These are phyloP conservation scores for Axis porcinus DNA, from an alignment of 2,113 vertebrate species.

Conservation along the genomic window DNA sequence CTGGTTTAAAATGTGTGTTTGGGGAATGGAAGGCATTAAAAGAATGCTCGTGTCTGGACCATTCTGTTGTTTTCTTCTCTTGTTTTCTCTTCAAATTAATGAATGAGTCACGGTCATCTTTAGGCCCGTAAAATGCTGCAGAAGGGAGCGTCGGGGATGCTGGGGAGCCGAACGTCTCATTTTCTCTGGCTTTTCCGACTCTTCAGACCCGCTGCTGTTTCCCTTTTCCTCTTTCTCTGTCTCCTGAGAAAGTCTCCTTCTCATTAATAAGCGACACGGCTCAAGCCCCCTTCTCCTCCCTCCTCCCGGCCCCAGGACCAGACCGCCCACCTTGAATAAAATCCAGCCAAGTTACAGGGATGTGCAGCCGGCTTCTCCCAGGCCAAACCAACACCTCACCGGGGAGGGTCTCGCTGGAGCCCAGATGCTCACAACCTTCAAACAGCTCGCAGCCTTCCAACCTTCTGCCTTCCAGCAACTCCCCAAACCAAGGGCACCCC, in stretches of 20 bases:
- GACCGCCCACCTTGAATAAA: neutral
- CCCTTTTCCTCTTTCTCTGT: neutral
- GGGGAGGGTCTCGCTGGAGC: neutral
- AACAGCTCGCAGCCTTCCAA: too few species aligned
- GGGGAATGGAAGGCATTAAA: constrained; percentile 75
- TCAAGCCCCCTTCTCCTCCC: neutral
- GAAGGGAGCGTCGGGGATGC: neutral
- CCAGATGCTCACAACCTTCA: neutral
- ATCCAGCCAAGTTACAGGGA: neutral
- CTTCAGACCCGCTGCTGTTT: neutral
- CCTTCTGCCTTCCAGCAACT: neutral
- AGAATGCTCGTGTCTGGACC: constrained; percentile 75
- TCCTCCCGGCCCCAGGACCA: neutral
- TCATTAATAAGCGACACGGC: neutral
- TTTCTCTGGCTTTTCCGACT: neutral
- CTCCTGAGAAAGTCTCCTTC: constrained; percentile 31
- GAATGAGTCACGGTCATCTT: constrained; percentile 64
- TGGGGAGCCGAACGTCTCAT: neutral
- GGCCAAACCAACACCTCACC: accelerated
- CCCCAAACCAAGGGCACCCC: neutral
- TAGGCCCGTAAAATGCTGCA: constrained; percentile 9
- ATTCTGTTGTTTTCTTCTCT: constrained; percentile 40
- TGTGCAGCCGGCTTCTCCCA: accelerated
- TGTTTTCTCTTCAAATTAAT: constrained; percentile 66
- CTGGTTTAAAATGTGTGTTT: constrained; percentile 68